Evolutionary conservation across 2,113 vertebrate genomes (phyloP).

Genomic region (Blennius ocellaris): DNA sequence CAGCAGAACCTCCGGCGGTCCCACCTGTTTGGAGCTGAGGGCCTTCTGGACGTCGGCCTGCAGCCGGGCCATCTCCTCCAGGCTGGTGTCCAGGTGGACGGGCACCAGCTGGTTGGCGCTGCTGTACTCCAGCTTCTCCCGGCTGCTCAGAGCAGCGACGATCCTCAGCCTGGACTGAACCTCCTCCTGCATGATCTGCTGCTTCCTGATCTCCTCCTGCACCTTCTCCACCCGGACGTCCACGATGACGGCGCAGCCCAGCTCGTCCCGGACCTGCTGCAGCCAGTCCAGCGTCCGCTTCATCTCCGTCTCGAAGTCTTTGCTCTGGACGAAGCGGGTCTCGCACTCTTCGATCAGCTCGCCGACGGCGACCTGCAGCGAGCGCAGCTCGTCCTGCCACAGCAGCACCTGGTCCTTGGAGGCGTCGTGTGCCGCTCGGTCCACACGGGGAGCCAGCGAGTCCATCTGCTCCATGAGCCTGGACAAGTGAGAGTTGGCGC

Average conservation of each 20-base stretch:
- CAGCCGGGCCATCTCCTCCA: conserved; percentile 89
- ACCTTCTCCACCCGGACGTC: conserved; percentile 91
- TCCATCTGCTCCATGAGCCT: conserved; percentile 90
- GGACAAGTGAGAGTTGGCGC: conserved; percentile 87
- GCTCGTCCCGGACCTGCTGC: conserved; percentile 87
- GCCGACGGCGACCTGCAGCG: conserved; percentile 85
- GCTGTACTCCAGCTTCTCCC: conserved; percentile 89
- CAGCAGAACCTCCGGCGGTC: conserved; percentile 33
- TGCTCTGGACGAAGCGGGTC: conserved; percentile 86
- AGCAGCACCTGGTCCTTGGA: conserved; percentile 84
- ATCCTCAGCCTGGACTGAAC: conserved; percentile 94
- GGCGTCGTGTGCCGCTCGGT: conserved; percentile 84
- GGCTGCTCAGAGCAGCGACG: conserved; percentile 90
- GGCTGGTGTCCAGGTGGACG: conserved; percentile 85
- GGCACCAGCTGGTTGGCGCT: conserved; percentile 93
- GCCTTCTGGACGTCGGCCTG: conserved; percentile 90
- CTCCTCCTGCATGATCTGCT: conserved; percentile 96
- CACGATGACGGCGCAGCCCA: conserved; percentile 84
- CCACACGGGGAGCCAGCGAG: conserved; percentile 86
- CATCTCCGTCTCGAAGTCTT: conserved; percentile 95
- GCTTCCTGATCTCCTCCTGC: conserved; percentile 95
- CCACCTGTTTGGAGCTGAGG: conserved; percentile 88
- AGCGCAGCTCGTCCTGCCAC: conserved; percentile 92
- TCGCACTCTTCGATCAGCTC: conserved; percentile 92
- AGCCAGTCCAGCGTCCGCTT: conserved; percentile 91